These are phyloP conservation scores for Lanistes nyassanus DNA, from an alignment of 1,140 invertebrate species.

Conservation along the genomic window DNA sequence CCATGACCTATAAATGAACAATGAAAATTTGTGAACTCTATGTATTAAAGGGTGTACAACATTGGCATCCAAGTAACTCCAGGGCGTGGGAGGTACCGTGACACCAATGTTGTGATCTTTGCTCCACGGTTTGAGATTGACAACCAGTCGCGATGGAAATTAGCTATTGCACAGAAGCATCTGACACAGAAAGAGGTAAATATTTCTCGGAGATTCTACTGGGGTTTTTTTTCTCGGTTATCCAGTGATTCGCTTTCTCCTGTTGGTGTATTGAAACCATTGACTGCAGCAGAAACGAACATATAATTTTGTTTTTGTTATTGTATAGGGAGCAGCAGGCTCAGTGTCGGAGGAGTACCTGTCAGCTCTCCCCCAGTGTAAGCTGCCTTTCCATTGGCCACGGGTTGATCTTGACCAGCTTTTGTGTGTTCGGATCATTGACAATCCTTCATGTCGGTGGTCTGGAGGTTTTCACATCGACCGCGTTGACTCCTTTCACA, in stretches of 20 bases:
- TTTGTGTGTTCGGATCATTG: constrained; percentile 82
- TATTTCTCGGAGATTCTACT: not conserved
- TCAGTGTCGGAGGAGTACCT: constrained; percentile 63
- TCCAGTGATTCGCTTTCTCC: not conserved
- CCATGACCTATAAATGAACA: not conserved
- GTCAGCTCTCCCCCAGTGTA: constrained; percentile 84
- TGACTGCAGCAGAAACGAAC: not conserved
- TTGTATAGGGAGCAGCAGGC: not conserved
- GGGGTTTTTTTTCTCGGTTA: not conserved
- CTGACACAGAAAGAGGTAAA: constrained; percentile 53
- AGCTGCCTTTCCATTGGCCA: constrained; percentile 95
- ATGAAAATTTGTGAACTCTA: not conserved
- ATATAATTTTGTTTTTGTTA: not conserved
- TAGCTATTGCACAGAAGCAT: constrained; percentile 86
- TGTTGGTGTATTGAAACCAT: too few species aligned
- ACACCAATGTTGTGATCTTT: constrained; percentile 92
- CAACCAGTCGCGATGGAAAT: constrained; percentile 83
- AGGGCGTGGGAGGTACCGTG: constrained; percentile 86
- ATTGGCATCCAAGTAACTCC: constrained; percentile 87
- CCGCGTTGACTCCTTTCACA: constrained; percentile 85
- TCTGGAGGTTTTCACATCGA: constrained; percentile 94
- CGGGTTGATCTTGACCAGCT: constrained; percentile 87
- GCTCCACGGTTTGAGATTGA: constrained; percentile 93
- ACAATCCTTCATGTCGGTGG: constrained; percentile 78
- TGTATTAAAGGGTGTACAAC: constrained; percentile 71